Evolutionary conservation across 2,797 vertebrate genomes (phyloP), one percentile per base, ranked within the genome.

Genomic region (Avahi laniger): DNA sequence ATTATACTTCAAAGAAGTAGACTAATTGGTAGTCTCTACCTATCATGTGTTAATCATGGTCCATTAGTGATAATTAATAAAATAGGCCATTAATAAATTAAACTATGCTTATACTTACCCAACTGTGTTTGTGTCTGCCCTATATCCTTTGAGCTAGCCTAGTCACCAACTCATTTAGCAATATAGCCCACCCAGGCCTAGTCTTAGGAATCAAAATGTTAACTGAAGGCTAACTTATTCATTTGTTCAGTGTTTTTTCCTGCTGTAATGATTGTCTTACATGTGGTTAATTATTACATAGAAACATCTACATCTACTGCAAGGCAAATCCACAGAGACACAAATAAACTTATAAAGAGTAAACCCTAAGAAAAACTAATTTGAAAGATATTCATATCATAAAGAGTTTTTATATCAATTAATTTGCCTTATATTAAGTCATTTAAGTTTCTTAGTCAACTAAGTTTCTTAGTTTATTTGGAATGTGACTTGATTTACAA

Each of bases 231-330:
- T 81, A 24, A 92, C 90, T 83, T 76, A 78, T 70, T 43, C 69
- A 48, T 95, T 91, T 92, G 35, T 81, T 93, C 33, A n/a, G 94
- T 89, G 33, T 94, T 92, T 50, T 88, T 95, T 75, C n/a, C 48
- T 84, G 14, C 35, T 81, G 7, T 69, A 79, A 95, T 70, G 67
- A 67, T 52, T 83, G 30, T 92, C 50, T 81, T 43, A 33, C 15
- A 50, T 94, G 72, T 92, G 65, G 50, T 93, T 95, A 91, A 65
- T 91, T 92, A 24, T 84, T 94, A 92, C 3, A 82, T 72, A 72
- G 11, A 96, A 84, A 73, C 24, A 63, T 79, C 9, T 2, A 9
- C 73, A 57, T 70, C 54, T 86, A 63, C 30, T 89, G 46, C 14
- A 75, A 75, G 65, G 38, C 26, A 96, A 75, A 96, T 85, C n/a